Evolutionary conservation across 2,888 invertebrate species (phyloP).

Genomic region (Brachycybe producta): DNA sequence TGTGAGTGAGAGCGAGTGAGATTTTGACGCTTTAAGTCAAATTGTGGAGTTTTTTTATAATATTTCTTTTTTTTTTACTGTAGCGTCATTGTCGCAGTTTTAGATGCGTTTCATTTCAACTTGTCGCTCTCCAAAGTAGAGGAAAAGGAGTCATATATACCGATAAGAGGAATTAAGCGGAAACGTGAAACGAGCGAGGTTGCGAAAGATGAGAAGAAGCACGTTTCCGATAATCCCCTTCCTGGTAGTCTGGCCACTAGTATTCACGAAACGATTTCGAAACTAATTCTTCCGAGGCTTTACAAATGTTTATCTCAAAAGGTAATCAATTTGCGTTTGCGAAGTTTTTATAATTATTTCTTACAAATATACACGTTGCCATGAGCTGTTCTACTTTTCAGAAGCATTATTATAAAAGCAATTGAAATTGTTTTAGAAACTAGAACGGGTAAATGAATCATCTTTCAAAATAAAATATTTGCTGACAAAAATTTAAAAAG

Average conservation of each 20-base stretch:
- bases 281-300: slow-evolving; percentile 62
- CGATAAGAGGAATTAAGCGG: background rate
- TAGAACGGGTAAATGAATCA: too few species aligned
- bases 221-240: background rate
- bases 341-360: slow-evolving; percentile 3
- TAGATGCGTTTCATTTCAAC: slow-evolving; percentile 88
- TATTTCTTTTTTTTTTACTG: too few species aligned
- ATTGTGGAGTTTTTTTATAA: too few species aligned
- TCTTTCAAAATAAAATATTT: too few species aligned
- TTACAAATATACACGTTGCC: slow-evolving; percentile 7
- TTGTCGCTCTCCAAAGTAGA: slow-evolving; percentile 39
- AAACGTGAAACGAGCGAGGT: slow-evolving; percentile 11
- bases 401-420: too few species aligned
- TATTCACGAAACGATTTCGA: slow-evolving; percentile 56
- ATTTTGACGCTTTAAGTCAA: too few species aligned
- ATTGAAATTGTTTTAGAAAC: too few species aligned
- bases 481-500: too few species aligned
- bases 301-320: slow-evolving; percentile 51
- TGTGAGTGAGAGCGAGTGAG: too few species aligned
- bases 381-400: too few species aligned
- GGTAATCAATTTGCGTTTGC: slow-evolving; percentile 25
- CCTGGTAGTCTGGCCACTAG: slow-evolving; percentile 45
- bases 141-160: slow-evolving; percentile 30
- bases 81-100: slow-evolving; percentile 47
- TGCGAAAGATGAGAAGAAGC: slow-evolving; percentile 28